Evolutionary conservation across 2,888 invertebrate genomes (phyloP).

Genomic region (Cheilosia scutellata): DNA sequence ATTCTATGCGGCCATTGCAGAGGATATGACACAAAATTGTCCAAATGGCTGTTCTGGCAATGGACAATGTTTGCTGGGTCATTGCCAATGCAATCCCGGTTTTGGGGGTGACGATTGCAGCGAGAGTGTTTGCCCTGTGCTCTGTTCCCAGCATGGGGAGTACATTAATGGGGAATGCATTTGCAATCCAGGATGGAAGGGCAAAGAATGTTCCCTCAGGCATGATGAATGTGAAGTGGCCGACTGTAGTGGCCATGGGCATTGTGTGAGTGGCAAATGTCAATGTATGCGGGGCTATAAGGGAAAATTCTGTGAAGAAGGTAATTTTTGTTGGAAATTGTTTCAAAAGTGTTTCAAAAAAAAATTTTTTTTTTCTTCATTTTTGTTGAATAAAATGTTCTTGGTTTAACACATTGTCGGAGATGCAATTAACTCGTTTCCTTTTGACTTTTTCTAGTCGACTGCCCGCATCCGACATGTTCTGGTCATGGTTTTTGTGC

Average conservation of each 20-base stretch:
- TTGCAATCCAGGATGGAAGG: slow-evolving; percentile 99
- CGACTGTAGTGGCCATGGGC: slow-evolving; percentile 98
- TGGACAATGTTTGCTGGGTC: slow-evolving; percentile 97
- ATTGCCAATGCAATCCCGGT: slow-evolving; percentile 98
- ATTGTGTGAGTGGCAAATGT: slow-evolving; percentile 97
- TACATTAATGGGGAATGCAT: slow-evolving; percentile 98
- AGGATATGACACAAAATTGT: slow-evolving; percentile 97
- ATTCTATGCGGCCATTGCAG: slow-evolving; percentile 92
- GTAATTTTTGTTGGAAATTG: slow-evolving; percentile 83
- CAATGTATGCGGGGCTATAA: slow-evolving; percentile 97
- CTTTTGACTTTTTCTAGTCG: slow-evolving; percentile 85
- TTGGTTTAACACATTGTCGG: slow-evolving; percentile 22
- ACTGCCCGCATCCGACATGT: slow-evolving; percentile 97
- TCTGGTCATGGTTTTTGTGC: slow-evolving; percentile 97
- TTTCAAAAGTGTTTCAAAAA: neutral
- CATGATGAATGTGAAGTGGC: slow-evolving; percentile 98
- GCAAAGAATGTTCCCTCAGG: slow-evolving; percentile 97
- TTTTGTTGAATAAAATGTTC: slow-evolving; percentile 21
- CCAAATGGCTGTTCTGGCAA: slow-evolving; percentile 98
- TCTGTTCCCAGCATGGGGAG: slow-evolving; percentile 98
- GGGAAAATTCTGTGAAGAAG: slow-evolving; percentile 96
- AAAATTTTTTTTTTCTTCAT: neutral
- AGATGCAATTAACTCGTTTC: slow-evolving; percentile 50
- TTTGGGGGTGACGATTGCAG: slow-evolving; percentile 98
- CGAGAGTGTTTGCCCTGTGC: slow-evolving; percentile 98